Evolutionary conservation across 2,888 invertebrate species (phyloP), one percentile per base, ranked within the genome.

Genomic region (Mesorhabditis belari): DNA sequence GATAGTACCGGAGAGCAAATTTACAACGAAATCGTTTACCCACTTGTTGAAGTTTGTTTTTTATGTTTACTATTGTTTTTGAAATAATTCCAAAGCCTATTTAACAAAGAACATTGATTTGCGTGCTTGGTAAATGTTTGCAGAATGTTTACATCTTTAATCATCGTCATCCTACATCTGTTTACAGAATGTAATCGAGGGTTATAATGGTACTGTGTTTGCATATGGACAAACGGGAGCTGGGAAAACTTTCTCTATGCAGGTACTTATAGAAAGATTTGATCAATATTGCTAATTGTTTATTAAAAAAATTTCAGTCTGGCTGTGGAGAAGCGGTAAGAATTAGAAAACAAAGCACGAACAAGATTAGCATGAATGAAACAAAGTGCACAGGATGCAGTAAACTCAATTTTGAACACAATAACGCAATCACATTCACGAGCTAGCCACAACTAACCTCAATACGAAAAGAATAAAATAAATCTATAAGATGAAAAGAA

Each of bases 191-290:
- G 90, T 91, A 1, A 85, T 91, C 60, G 91, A 92, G 79, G 92
- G 92, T 0, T 92, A 92, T 84, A 92, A 92, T 84, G 90, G 90
- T 21, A 92, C 92, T 0, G 90, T 92, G 58, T 92, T 92, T 82
- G 92, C 92, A 0, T 92, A 92, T 80, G 92, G 92, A 0, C 92
- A 92, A 83, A 92, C 91, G 0, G 91, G 92, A 0, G 90, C 91
- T 81, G 92, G 92, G 0, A 92, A 92, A 81, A 90, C 90, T 0
- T 90, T 88, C 81, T 89, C 90, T 12, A 92, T 92, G 91, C 90
- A 90, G 81, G 91, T 55, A 25, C 6, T n/a, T 9, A 12, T 17
- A 17, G 17, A 19, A 19, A 19, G 9, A 9, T 21, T 9, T 9
- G 12, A 12, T 21, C 9, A 9, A 19, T 12, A 12, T 52, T 9